phyloP scores from a whole-genome alignment of 2,113 vertebrate species.

The Camarhynchus parvulus region DNA sequence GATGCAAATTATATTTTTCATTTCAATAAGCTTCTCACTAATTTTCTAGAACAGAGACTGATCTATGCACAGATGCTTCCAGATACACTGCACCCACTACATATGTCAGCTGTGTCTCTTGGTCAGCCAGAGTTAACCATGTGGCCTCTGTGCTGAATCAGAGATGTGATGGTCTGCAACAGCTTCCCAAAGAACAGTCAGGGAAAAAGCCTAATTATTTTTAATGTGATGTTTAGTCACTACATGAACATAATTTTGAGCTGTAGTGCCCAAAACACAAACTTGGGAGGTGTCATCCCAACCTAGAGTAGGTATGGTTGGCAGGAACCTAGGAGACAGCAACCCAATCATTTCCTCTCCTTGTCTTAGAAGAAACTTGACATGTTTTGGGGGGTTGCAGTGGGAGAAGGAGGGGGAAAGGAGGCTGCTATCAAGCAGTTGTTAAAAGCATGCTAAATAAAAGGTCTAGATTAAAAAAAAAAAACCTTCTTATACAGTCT shows the following conservation, averaged over 20 bases:
- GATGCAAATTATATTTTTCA: not conserved
- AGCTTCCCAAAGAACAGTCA: not conserved
- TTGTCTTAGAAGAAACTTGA: not conserved
- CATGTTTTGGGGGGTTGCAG: not conserved
- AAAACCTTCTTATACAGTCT: not conserved
- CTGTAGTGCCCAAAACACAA: not conserved
- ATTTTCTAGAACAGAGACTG: not conserved
- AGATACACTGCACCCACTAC: not conserved
- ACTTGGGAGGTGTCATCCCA: not conserved
- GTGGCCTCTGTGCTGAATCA: not conserved
- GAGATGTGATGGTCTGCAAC: not conserved
- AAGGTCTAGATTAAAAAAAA: not conserved
- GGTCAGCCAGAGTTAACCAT: not conserved
- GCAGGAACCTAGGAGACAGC: not conserved
- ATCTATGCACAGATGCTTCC: not conserved
- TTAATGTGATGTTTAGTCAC: not conserved
- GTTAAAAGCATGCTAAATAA: constrained; percentile 37
- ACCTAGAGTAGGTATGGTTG: not conserved
- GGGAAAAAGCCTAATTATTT: not conserved
- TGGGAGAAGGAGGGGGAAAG: not conserved
- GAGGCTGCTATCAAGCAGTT: not conserved
- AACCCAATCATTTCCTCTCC: not conserved
- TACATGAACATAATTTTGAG: not conserved
- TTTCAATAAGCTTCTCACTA: not conserved
- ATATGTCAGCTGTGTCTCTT: not conserved